phyloP scores from a whole-genome alignment of 2,113 vertebrate genomes.

The Coturnix japonica region DNA sequence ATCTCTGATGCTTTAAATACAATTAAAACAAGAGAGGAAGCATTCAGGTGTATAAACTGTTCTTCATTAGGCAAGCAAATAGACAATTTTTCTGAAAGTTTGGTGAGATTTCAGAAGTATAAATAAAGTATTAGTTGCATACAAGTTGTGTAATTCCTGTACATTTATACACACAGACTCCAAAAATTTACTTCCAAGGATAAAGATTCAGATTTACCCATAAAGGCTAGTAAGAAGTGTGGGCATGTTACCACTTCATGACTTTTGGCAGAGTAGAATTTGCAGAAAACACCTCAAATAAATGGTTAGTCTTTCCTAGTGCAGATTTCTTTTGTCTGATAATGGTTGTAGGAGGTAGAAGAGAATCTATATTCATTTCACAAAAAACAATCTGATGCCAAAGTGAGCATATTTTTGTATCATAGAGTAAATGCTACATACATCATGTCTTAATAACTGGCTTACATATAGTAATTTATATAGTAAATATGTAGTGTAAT shows the following conservation, averaged over 20 bases:
- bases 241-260: background rate
- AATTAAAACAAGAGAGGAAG: background rate
- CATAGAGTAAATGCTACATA: background rate
- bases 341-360: background rate
- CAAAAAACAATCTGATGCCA: background rate
- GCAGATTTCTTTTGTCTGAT: background rate
- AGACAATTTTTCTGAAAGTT: no score
- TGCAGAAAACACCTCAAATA: background rate
- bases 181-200: background rate
- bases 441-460: background rate
- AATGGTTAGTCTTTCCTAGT: background rate
- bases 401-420: background rate
- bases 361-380: background rate
- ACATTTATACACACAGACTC: background rate
- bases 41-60: background rate
- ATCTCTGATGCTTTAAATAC: background rate
- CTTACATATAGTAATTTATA: no score
- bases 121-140: background rate
- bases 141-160: background rate
- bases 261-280: background rate
- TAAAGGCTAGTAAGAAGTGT: background rate
- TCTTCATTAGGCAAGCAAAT: no score
- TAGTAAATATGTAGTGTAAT: no score
- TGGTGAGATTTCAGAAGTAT: background rate
- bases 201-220: background rate